phyloP scores from a whole-genome alignment of 2,113 vertebrate species.

The Myiopsitta monachus region DNA sequence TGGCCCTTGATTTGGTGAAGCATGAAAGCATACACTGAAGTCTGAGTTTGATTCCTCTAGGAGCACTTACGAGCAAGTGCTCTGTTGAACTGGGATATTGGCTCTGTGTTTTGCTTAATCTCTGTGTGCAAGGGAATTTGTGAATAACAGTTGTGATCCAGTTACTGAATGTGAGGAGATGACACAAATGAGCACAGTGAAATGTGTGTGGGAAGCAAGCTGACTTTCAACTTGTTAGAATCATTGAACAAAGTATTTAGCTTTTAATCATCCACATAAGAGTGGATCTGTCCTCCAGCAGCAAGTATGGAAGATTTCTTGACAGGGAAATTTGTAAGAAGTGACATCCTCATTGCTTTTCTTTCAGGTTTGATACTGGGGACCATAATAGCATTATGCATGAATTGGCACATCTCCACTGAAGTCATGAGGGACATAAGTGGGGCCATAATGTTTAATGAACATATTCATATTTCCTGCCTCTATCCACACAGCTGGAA shows the following conservation, averaged over 20 bases:
- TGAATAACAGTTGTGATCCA: neutral
- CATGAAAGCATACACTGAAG: neutral
- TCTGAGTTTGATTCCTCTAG: neutral
- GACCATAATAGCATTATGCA: neutral
- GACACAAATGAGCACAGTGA: neutral
- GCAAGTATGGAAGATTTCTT: neutral
- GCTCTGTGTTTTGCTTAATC: constrained; percentile 18
- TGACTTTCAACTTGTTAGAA: neutral
- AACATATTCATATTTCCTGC: constrained; percentile 27
- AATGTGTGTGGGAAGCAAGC: constrained; percentile 12
- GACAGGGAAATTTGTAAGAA: neutral
- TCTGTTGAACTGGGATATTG: neutral
- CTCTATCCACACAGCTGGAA: constrained; percentile 22
- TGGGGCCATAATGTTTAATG: constrained; percentile 11
- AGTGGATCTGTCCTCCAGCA: neutral
- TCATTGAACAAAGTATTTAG: neutral
- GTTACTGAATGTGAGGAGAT: neutral
- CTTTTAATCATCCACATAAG: neutral
- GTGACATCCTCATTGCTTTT: neutral
- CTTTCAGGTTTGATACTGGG: neutral
- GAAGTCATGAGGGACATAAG: neutral
- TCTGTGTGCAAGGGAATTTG: neutral
- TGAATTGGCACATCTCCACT: neutral
- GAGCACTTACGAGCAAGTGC: neutral
- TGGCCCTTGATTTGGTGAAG: neutral